Percentiles rank a stretch among this genome's conserved stretches.
Conservation (phyloP, 2,797 vertebrate genomes). For the Sebastolobus altivelis region DNA sequence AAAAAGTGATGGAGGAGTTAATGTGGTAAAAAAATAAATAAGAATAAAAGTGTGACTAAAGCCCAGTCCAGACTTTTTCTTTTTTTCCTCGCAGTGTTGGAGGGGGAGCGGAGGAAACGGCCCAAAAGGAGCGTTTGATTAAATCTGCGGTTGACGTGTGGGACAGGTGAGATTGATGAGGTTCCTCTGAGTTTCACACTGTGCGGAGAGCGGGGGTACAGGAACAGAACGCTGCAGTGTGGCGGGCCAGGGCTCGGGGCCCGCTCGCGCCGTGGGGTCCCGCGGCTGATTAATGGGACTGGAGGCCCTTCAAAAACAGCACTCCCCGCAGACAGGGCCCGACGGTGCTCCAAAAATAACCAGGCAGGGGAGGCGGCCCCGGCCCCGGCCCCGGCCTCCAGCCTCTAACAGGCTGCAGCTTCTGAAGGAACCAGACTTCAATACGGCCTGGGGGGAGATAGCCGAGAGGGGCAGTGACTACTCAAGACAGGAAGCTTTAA, state of each 20-base stretch:
- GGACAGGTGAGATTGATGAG: constrained; percentile 98
- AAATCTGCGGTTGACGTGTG: constrained; percentile 92
- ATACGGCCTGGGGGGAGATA: constrained; percentile 44
- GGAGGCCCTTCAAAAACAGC: constrained; percentile 92
- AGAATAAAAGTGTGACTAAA: constrained; percentile 53
- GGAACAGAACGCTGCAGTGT: constrained; percentile 90
- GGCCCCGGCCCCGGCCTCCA: constrained; percentile 47
- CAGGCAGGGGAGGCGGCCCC: constrained; percentile 70
- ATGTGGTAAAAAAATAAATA: constrained; percentile 42
- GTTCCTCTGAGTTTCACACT: constrained; percentile 95
- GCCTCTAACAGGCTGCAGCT: constrained; percentile 76
- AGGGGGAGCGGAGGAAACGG: constrained; percentile 71
- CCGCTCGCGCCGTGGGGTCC: constrained; percentile 87
- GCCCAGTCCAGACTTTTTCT: constrained; percentile 25
- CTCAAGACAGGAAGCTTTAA: constrained; percentile 71
- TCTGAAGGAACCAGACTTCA: constrained; percentile 72
- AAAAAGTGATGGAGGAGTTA: constrained; percentile 17
- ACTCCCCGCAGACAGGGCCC: constrained; percentile 83
- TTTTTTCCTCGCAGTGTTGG: constrained; percentile 37
- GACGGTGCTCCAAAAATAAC: constrained; percentile 89
- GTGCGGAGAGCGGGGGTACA: constrained; percentile 87
- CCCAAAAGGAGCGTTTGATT: constrained; percentile 88
- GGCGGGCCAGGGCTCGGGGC: constrained; percentile 88
- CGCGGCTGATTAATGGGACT: constrained; percentile 95
- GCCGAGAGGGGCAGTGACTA: constrained; percentile 36